Conservation (phyloP, 2,797 vertebrate species). For the Neosalanx taihuensis region DNA sequence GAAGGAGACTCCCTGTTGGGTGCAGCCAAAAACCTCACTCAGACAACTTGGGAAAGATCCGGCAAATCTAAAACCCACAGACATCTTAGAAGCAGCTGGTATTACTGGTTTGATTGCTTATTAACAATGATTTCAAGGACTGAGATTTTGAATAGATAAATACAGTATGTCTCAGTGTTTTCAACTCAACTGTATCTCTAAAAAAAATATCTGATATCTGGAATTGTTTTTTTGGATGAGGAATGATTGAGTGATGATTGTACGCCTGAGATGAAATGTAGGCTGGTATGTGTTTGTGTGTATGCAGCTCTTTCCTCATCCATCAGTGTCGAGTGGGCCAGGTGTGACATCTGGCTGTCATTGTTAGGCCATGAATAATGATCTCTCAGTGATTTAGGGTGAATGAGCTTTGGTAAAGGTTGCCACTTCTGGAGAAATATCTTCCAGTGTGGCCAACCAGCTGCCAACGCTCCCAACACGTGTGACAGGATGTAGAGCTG, state of each 20-base stretch:
- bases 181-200: conserved; percentile 40
- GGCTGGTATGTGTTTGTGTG: conserved; percentile 23
- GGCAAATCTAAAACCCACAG: not conserved
- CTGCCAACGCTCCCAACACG: not conserved
- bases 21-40: not conserved
- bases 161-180: too few species aligned
- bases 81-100: not conserved
- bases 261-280: conserved; percentile 1
- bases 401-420: conserved; percentile 27
- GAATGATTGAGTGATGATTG: conserved; percentile 10
- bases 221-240: conserved; percentile 9
- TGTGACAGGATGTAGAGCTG: not conserved
- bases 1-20: conserved; percentile 1
- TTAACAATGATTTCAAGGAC: not conserved
- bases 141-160: not conserved
- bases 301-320: conserved; percentile 37
- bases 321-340: conserved; percentile 33
- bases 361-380: conserved; percentile 40
- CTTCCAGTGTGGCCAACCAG: conserved; percentile 14
- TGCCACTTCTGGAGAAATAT: conserved; percentile 12
- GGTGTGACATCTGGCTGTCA: conserved; percentile 54
- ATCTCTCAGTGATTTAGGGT: conserved; percentile 39
- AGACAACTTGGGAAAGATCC: not conserved
- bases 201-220: conserved; percentile 39
- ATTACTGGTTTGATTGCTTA: not conserved